These are phyloP conservation scores for Anaspis maculata DNA, from an alignment of 2,888 invertebrate genomes.

Conservation along the genomic window DNA sequence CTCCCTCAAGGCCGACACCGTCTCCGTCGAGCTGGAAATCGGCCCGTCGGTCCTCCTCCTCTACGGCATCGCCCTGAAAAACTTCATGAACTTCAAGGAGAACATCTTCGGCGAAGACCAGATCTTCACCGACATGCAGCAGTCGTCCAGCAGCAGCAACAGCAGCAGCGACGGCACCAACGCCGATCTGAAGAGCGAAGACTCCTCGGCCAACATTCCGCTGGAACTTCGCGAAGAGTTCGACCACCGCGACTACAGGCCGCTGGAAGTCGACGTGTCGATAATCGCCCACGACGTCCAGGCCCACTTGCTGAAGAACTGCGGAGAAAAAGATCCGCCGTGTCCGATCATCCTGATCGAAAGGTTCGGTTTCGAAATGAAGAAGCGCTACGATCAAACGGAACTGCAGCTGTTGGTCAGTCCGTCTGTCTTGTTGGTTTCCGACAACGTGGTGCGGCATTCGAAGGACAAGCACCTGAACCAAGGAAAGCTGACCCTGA, in stretches of 20 bases:
- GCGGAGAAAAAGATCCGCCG: conserved; percentile 81
- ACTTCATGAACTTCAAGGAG: conserved; percentile 76
- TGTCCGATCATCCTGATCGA: conserved; percentile 86
- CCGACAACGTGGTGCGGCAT: conserved; percentile 63
- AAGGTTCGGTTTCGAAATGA: conserved; percentile 94
- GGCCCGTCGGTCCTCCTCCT: conserved; percentile 87
- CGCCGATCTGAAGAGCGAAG: conserved; percentile 53
- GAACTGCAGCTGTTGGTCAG: conserved; percentile 83
- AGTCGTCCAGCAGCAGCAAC: conserved; percentile 40
- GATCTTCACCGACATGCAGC: conserved; percentile 84
- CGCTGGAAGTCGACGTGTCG: conserved; percentile 85
- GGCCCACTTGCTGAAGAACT: conserved; percentile 88
- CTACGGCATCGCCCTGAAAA: conserved; percentile 85
- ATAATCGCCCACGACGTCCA: conserved; percentile 93
- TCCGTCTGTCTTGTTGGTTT: conserved; percentile 75
- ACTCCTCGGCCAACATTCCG: conserved; percentile 52
- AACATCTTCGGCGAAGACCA: conserved; percentile 98
- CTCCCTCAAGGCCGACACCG: conserved; percentile 76
- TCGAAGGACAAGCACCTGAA: conserved; percentile 64
- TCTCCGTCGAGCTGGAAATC: conserved; percentile 88
- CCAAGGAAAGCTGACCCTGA: conserved; percentile 78
- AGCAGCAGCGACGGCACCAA: conserved; percentile 28
- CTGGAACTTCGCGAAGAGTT: conserved; percentile 77
- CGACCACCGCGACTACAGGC: conserved; percentile 82
- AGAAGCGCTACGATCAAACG: conserved; percentile 86